Base-by-base conservation (phyloP, 2,797 vertebrate genomes). In the Etheostoma nigrum region DNA sequence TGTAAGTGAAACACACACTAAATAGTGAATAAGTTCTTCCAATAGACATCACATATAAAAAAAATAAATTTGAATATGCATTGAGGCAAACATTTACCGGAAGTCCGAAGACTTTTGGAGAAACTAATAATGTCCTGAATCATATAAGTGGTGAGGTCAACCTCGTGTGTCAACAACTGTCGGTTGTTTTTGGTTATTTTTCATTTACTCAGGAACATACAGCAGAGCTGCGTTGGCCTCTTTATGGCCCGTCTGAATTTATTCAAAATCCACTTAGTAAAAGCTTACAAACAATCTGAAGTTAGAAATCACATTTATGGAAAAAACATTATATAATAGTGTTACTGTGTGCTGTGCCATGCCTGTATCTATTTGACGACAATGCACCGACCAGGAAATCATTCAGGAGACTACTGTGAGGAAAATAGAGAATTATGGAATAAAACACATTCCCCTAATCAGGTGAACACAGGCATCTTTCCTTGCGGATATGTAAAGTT, bases 111-210 rank as follows among this genome's bases (percentile, higher is more conserved):
- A 48, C 81, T 79, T 83, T 95, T 95, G 81, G 94, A 91, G 66
- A 93, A 95, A 62, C 79, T 80, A 49, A 94, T 95, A 73, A 94
- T 72, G 33, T 94, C 91, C 77, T 95, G 92, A 82, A 95, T 93
- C 93, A 95, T 95, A 87, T 93, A 92, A 1, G 94, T 94, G 11
- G 81, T 86, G 71, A 95, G 91, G 88, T 95, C 95, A 5, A 84
- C 61, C 5, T 95, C 0, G 36, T 95, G 94, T 1, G 94, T n/a
- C n/a, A n/a, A 23, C 13, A 95, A 94, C 0, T 95, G 89, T 33
- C 95, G 93, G 64, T 93, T 96, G 83, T 87, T 95, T 84, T 85
- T 95, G 40, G 94, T 96, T 85, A 96, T 95, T 55, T 87, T 79
- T 19, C 96, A 97, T 60, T 88, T 69, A 42, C 93, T 95, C 81